These are phyloP conservation scores for Argyresthia goedartella DNA, from an alignment of 2,888 invertebrate species.

Conservation along the genomic window DNA sequence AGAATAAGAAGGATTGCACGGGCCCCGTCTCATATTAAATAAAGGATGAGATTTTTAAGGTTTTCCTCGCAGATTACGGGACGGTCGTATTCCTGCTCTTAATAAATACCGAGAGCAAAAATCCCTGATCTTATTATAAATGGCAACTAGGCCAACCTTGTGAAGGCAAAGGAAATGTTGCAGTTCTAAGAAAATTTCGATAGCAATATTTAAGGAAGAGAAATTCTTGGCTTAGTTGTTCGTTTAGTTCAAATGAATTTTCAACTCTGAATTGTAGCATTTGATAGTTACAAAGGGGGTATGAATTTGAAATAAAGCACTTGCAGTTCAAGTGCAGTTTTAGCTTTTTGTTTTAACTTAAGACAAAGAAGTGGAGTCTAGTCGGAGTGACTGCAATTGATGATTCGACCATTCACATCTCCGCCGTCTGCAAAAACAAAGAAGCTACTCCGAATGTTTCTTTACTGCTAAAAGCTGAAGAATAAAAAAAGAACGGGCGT, in stretches of 20 bases:
- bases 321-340: conserved; percentile 3
- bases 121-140: too few species aligned
- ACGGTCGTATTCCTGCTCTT: too few species aligned
- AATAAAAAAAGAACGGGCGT: neutral
- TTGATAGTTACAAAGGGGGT: neutral
- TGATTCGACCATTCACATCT: conserved; percentile 23
- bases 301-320: conserved; percentile 2
- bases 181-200: too few species aligned
- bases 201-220: too few species aligned
- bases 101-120: too few species aligned
- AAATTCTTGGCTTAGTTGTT: too few species aligned
- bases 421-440: conserved; percentile 9
- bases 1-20: neutral
- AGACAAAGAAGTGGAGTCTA: conserved; percentile 27
- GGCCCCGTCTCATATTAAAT: neutral
- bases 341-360: conserved; percentile 10
- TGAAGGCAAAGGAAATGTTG: too few species aligned
- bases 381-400: conserved; percentile 25
- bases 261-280: neutral
- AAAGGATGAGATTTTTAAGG: neutral
- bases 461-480: neutral
- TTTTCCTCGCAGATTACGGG: neutral
- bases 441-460: conserved; percentile 5
- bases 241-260: neutral
- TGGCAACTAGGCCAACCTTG: too few species aligned